A percentile compares a stretch with the other conserved stretches of the same genome.
phyloP scores from a whole-genome alignment of 2,888 invertebrate species.

The Agrotis ipsilon region DNA sequence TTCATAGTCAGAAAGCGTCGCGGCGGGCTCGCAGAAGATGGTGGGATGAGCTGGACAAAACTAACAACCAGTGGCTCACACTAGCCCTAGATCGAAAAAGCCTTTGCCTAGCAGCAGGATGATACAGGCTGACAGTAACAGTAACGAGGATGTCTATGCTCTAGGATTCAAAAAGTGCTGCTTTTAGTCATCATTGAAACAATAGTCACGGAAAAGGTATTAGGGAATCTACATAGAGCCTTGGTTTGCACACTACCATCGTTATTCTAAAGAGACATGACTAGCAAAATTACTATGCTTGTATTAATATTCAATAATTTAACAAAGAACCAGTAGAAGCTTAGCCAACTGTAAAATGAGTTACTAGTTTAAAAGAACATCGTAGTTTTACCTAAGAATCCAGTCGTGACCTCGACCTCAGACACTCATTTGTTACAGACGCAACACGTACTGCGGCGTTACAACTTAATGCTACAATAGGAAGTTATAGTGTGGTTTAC shows the following conservation, averaged over 20 bases:
- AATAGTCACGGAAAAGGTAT: not conserved
- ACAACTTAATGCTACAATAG: constrained; percentile 61
- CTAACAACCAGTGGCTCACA: no score
- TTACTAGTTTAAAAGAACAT: constrained; percentile 29
- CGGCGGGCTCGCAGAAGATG: no score
- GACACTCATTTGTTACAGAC: constrained; percentile 45
- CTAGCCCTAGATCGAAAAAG: no score
- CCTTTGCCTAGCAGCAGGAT: no score
- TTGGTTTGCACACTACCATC: constrained; percentile 19
- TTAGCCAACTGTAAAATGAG: constrained; percentile 28
- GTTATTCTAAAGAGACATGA: constrained; percentile 20
- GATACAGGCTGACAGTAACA: no score
- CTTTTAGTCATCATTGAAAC: not conserved
- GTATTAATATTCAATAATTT: constrained; percentile 10
- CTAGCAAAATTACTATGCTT: constrained; percentile 5
- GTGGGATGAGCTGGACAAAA: no score
- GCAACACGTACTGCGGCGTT: constrained; percentile 40
- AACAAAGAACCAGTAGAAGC: constrained; percentile 33
- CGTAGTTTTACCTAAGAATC: constrained; percentile 37
- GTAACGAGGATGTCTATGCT: not conserved
- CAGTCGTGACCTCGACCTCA: constrained; percentile 61
- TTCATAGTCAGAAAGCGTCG: no score
- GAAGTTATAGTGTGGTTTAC: constrained; percentile 51
- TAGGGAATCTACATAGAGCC: constrained; percentile 17
- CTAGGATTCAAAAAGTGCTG: not conserved